A percentile compares a stretch with the other conserved stretches of the same genome.
These are phyloP conservation scores for Argyra leucocephala DNA, from an alignment of 2,888 invertebrate genomes.

Conservation along the genomic window DNA sequence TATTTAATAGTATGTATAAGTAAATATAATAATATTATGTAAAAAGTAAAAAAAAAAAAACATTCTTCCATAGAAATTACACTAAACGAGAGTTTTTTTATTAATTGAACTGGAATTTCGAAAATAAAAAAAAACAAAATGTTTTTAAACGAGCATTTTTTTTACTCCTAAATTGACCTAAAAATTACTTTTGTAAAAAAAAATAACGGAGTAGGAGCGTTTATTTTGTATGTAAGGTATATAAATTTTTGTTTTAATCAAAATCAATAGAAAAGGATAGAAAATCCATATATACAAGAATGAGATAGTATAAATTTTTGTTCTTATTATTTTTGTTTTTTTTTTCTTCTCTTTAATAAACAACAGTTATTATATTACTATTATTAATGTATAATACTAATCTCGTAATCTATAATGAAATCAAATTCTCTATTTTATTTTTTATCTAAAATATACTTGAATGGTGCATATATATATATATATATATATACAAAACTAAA, in stretches of 20 bases:
- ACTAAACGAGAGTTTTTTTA: no score
- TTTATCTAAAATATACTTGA: no score
- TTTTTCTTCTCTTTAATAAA: neutral
- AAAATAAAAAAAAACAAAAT: no score
- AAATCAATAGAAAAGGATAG: neutral
- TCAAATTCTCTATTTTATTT: neutral
- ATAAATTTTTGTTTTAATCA: neutral
- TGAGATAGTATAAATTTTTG: neutral
- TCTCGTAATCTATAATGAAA: conserved; percentile 6
- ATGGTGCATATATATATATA: no score
- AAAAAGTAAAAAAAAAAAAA: no score
- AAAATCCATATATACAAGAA: neutral
- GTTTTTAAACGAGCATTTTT: neutral
- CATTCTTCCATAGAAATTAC: no score
- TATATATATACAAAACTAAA: no score
- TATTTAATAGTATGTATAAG: no score
- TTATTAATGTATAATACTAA: neutral
- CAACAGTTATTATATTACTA: neutral
- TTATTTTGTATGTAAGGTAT: neutral
- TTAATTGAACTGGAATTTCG: no score
- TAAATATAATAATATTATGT: no score
- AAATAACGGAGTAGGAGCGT: no score
- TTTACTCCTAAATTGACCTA: neutral
- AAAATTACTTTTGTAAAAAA: neutral
- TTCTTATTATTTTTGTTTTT: neutral